Conservation (phyloP, 2,797 vertebrate species). For the Pangasius krempfi region DNA sequence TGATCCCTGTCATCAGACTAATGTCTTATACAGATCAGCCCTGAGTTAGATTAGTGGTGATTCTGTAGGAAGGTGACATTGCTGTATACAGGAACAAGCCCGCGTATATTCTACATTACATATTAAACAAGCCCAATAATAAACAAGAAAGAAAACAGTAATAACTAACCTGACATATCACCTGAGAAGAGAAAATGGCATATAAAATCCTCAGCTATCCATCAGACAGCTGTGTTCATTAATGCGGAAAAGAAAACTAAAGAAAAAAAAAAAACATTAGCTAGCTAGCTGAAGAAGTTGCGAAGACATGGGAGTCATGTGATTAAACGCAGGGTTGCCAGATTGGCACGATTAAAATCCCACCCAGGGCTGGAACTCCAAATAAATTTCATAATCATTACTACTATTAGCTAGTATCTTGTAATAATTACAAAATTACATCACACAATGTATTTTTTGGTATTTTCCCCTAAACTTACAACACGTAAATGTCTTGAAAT, state of each 20-base stretch:
- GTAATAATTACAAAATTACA: not conserved
- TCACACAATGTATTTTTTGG: not conserved
- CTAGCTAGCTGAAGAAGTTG: not conserved
- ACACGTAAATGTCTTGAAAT: not conserved
- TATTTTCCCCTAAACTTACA: not conserved
- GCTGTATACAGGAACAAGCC: not conserved
- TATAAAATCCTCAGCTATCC: conserved; percentile 24
- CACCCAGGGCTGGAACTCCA: fast-evolving
- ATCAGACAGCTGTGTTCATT: not conserved
- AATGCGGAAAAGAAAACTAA: not conserved
- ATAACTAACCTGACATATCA: conserved; percentile 52
- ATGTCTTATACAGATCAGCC: too few species aligned
- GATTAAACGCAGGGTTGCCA: conserved; percentile 14
- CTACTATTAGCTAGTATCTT: not conserved
- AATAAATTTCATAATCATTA: not conserved
- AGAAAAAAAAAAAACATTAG: not conserved
- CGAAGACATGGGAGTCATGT: conserved; percentile 18
- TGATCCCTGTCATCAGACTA: not conserved
- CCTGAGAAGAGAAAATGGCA: conserved; percentile 33
- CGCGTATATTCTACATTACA: not conserved
- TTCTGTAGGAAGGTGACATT: not conserved
- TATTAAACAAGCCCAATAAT: not conserved
- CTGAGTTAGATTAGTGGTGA: not conserved
- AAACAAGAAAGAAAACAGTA: not conserved
- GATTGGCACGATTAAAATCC: not conserved